Evolutionary conservation across 2,797 vertebrate genomes (phyloP), one percentile per base, ranked within the genome.

Genomic region (Onychomys leucogaster): DNA sequence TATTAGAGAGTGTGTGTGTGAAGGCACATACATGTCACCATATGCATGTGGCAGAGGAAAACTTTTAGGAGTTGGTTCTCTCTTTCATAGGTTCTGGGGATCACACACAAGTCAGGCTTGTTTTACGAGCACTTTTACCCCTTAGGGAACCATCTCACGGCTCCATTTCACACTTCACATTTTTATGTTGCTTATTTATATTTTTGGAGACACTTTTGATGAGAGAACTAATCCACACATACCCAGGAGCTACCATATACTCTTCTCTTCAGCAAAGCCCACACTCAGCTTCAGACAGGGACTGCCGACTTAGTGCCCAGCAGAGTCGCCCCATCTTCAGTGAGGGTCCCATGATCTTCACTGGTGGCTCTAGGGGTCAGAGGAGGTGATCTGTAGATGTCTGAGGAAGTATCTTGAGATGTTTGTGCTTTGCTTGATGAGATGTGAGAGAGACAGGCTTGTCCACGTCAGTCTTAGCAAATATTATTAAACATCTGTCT

Each of bases 341-440:
- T 10, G 37, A 83, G 25, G 43, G 3, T 69, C 75, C 43, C 1
- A 0, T 52, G 89, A 23, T 86, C 49, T 46, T 41, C 6, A 0
- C 13, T 0, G 0, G 34, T 16, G 52, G 32, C 41, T 25, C 82
- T 0, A 3, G 34, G 86, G 34, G n/a, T 90, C 4, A 29, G 65
- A 78, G 41, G 84, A 73, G 21, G 16, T 16, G 81, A 71, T 5
- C 11, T 29, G 10, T 4, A 32, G 75, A 41, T 82, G 67, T 29
- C 21, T 2, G 0, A 41, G 41, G 73, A 89, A 76, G 73, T 55
- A 90, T n/a, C 73, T 83, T 59, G 89, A 84, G 69, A 41, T 52
- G 55, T 77, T 27, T 92, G 46, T 75, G 86, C 69, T 83, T 90
- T 91, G 85, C 85, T 63, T 34, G 89, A 77, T 25, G n/a, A 77